These are phyloP conservation scores for Smittia sp. DNA, from an alignment of 2,888 invertebrate species.

Conservation along the genomic window DNA sequence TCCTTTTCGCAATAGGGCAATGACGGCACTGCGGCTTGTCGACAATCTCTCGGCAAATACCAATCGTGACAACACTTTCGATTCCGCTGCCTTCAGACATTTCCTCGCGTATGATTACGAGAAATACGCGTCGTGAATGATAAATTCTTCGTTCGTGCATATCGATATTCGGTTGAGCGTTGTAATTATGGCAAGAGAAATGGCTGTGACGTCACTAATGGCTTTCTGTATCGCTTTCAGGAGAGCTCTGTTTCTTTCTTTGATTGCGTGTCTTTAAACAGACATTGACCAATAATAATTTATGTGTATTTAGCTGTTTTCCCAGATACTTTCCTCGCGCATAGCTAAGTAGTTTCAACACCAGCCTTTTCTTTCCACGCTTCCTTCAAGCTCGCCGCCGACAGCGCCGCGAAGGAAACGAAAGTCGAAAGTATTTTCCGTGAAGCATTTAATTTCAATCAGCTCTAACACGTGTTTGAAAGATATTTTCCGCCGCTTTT, in stretches of 20 bases:
- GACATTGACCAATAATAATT: conserved; percentile 25
- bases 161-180: conserved; percentile 12
- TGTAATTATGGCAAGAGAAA: conserved; percentile 18
- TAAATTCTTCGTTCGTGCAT: conserved; percentile 35
- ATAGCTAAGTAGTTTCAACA: not conserved
- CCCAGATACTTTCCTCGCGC: not conserved
- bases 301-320: not conserved
- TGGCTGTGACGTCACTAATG: conserved; percentile 13
- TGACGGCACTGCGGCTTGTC: not conserved
- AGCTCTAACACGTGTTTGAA: not conserved
- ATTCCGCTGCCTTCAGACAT: not conserved
- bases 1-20: not conserved
- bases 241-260: not conserved
- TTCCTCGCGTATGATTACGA: conserved; percentile 7
- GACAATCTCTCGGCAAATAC: not conserved
- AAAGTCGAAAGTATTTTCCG: not conserved
- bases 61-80: not conserved
- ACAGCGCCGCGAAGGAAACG: too few relatives aligned
- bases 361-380: not conserved
- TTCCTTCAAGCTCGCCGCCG: not conserved
- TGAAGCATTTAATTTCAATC: conserved; percentile 23
- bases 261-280: conserved; percentile 18
- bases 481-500: conserved; percentile 9
- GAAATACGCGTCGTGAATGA: conserved; percentile 37
- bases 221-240: not conserved